Evolutionary conservation across 1,140 invertebrate genomes (phyloP).

Genomic region (Marisa cornuarietis): DNA sequence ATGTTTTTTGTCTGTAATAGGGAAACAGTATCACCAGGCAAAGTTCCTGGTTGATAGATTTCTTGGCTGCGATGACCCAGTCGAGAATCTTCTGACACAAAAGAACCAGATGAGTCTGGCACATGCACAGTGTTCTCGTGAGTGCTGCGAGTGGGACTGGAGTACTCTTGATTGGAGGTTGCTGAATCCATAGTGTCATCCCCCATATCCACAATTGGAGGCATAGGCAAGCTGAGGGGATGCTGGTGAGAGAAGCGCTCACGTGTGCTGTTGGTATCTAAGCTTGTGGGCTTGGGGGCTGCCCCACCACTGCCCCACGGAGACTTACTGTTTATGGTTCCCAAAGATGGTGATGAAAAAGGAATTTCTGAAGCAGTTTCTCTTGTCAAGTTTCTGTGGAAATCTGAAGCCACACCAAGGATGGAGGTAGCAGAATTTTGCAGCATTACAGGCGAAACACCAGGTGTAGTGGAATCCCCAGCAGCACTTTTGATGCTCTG

Average conservation of each 20-base stretch:
- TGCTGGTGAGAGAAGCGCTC: constrained; percentile 3
- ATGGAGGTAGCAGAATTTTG: too few relatives aligned
- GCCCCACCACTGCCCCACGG: too few relatives aligned
- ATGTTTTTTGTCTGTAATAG: not conserved
- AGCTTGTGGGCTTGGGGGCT: too few relatives aligned
- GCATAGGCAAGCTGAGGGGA: constrained; percentile 19
- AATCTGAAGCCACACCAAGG: too few relatives aligned
- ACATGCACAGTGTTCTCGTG: not conserved
- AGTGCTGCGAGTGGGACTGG: not conserved
- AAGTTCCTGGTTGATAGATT: not conserved
- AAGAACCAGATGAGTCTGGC: not conserved
- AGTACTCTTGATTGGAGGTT: not conserved
- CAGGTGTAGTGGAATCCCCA: too few relatives aligned
- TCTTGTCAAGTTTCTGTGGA: too few relatives aligned
- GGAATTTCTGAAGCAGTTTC: too few relatives aligned
- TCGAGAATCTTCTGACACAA: not conserved
- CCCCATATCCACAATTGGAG: not conserved
- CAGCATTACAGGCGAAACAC: too few relatives aligned
- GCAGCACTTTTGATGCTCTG: too few relatives aligned
- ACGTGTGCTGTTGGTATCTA: not conserved
- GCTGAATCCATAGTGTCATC: constrained; percentile 29
- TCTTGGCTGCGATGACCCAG: not conserved
- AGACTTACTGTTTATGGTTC: too few relatives aligned
- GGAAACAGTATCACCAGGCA: not conserved
- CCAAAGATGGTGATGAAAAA: too few relatives aligned